Evolutionary conservation across 2,888 invertebrate genomes (phyloP), one percentile per base, ranked within the genome.

Genomic region (Temnothorax unifasciatus): DNA sequence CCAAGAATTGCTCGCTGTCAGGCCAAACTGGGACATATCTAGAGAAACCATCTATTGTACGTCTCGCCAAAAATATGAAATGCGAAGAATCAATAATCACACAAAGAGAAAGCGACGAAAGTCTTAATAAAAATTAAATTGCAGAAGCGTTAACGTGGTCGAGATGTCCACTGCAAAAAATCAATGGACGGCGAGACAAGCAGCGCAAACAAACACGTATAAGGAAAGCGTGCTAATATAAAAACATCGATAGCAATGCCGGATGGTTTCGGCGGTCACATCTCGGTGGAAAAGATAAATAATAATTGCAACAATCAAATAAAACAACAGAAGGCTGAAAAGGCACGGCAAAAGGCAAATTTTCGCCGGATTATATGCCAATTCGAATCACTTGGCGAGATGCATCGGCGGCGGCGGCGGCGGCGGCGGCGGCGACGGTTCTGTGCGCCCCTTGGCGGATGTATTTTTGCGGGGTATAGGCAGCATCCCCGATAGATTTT

Each of bases 1-100:
- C 98, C 98, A 98, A 15, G 98, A 97, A 95, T 98, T 98, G 92
- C 97, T 97, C 92, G 97, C 97, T 94, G 97, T 97, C 93, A 98
- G 95, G 64, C 98, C 97, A 94, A 98, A 98, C 95, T 98, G 98
- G 90, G 97, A 97, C 97, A 98, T 98, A 95, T 98, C 98, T 98
- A 95, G 75, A 76, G 83, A 85, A 82, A 87, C 63, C 25, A 52
- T 76, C 82, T 25, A 25, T 66, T 76, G 73, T 57, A 82, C 66
- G 47, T 8, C 34, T 64, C 5, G 34, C 47, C 44, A 21, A 11
- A 5, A 69, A 34, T 13, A 44, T 18, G 71, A 5, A 69, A 34
- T 13, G 29, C 21, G 71, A 57, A 18, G 25, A 38, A 47, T 21
- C 21, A 21, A 52, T 21, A 44, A 25, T 74, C 54, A 18, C 13